Evolutionary conservation across 2,113 vertebrate species (phyloP), one percentile per base, ranked within the genome.

Genomic region (Leuciscus idus): DNA sequence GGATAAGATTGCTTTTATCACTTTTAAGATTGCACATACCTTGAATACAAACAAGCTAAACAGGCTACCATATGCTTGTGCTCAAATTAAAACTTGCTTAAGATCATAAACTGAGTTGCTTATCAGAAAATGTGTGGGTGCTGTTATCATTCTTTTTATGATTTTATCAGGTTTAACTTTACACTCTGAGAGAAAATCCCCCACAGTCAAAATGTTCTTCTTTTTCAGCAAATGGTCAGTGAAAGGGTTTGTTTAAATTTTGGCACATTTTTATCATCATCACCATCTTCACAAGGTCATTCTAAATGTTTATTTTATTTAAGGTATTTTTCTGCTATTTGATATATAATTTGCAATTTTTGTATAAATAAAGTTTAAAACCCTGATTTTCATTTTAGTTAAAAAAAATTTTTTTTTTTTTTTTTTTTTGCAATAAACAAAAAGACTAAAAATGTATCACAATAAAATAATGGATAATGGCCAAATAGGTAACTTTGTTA

Each of bases 21-120:
- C 12, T 30, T 19, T 76, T 52, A 50, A 76, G 21, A 78, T 52
- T 4, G n/a, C n/a, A 17, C 39, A 17, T 11, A 30, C 4, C 15
- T 33, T 77, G 36, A 52, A 77, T 77, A 30, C 43, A 78, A 52
- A 77, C 59, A 17, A 13, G 28, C n/a, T 28, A 77, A 77, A 46
- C 5, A 57, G 6, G 55, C 55, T 19, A 43, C 43, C 59, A 74
- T 28, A 48, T 46, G 39, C 12, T 48, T 74, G 43, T 9, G 39
- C 39, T 48, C 43, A 48, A 74, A 74, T 48, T 15, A 48, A 48
- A 4, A 17, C 73, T 28, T 28, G 23, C 43, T 50, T 28, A 8
- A 75, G 73, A 75, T 75, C 39, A 50, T 75, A 17, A 28, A 75
- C 50, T 75, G 5, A 4, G 12, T 26, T 48, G 43, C 48, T 75